phyloP scores from a whole-genome alignment of 2,888 invertebrate species.

The Drosophila multiciliata region DNA sequence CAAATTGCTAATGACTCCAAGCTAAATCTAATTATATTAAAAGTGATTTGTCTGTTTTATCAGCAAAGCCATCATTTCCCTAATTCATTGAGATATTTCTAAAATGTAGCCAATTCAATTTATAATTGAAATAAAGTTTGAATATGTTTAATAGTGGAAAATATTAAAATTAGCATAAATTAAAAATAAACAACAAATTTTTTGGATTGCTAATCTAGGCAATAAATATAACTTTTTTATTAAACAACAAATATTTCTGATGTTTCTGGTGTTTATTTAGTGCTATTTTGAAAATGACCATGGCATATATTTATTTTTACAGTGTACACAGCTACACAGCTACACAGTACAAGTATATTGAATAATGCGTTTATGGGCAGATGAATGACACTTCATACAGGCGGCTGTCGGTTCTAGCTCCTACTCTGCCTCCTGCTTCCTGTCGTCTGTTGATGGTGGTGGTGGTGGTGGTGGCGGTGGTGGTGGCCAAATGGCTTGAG shows the following conservation, averaged over 20 bases:
- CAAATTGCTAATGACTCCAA: not conserved
- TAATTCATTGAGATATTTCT: not conserved
- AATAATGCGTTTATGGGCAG: slow-evolving; percentile 84
- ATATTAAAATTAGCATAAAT: not conserved
- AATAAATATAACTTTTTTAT: not conserved
- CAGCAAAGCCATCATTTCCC: not conserved
- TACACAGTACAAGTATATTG: slow-evolving; percentile 67
- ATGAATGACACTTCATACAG: slow-evolving; percentile 84
- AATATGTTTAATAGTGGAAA: not conserved
- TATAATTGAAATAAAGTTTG: not conserved
- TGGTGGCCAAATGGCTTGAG: slow-evolving; percentile 68
- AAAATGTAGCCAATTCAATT: not conserved
- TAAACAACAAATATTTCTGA: not conserved
- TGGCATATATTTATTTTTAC: not conserved
- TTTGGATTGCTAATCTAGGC: not conserved
- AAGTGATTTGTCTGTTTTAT: not conserved
- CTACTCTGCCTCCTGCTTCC: slow-evolving; percentile 17
- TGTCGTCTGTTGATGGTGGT: slow-evolving; percentile 29
- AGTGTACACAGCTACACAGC: slow-evolving; percentile 10
- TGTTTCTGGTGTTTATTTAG: not conserved
- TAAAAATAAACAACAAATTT: not conserved
- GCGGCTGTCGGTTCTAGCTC: slow-evolving; percentile 65
- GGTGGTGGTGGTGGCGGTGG: slow-evolving; percentile 56
- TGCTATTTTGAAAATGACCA: not conserved
- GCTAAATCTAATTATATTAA: not conserved